Base-by-base conservation (phyloP, 2,113 vertebrate species). In the Phylloscopus trochiloides region DNA sequence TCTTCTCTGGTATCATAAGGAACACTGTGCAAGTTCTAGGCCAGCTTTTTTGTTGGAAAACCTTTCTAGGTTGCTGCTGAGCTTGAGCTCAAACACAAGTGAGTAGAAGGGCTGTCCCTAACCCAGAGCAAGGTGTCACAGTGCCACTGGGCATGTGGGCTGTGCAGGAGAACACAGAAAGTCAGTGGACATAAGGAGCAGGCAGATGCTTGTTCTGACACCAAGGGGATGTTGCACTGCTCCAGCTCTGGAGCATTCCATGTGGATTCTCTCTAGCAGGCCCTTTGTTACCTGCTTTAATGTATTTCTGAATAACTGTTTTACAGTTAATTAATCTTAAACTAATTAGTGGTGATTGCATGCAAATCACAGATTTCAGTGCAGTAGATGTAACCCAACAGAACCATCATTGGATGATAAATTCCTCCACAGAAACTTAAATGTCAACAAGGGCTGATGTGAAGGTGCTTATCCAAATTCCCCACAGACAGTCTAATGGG, bases 1-100 rank as follows among this genome's bases (percentile, higher is more conserved):
- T 45, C 2, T 21, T 14, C 6, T 3, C 8, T 66, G 32, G 5
- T 21, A 3, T 28, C 17, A 0, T 5, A 34, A 38, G 54, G 59
- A 87, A 32, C 17, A 9, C 9, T 10, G 2, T 31, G 4, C 18
- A n/a, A 31, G 36, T 40, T 81, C 9, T 1, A n/a, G 50, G 47
- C 12, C 78, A 50, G 5, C 34, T 40, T 28, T 43, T 63, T 51
- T 28, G 13, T 7, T 57, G n/a, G 51, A 18, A 52, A 43, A 20
- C 0, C 0, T 77, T 66, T 32, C 8, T 78, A 19, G 19, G 18
- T 45, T 45, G 51, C 19, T 3, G 32, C 78, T 55, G n/a, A 65
- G 74, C 6, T 2, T 3, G 24, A 81, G 68, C 45, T 66, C 29
- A 78, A 19, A 18, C 6, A 2, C 0, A 7, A 40, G 32, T 21